Conservation (phyloP, 2,888 invertebrate genomes). For the Lysandra coridon region DNA sequence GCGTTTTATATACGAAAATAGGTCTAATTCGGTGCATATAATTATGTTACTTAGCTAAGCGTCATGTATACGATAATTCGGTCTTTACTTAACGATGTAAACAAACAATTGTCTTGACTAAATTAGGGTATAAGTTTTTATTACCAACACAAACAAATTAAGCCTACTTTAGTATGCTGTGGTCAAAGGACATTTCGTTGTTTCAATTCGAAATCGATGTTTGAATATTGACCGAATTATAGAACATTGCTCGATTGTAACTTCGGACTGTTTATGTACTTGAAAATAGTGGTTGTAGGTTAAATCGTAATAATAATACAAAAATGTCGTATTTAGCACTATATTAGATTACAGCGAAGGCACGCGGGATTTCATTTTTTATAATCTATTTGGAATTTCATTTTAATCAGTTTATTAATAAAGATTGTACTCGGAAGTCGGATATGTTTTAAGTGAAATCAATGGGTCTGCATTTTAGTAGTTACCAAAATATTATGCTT, state of each 20-base stretch:
- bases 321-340: neutral
- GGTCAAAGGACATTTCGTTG: conserved; percentile 9
- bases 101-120: neutral
- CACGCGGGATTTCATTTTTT: neutral
- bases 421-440: neutral
- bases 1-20: neutral
- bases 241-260: conserved; percentile 27
- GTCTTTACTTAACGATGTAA: conserved; percentile 17
- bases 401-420: neutral
- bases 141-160: conserved; percentile 12
- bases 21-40: neutral
- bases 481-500: neutral
- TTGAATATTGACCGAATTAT: conserved; percentile 18
- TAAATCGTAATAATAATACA: neutral
- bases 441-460: neutral
- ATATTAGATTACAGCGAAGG: neutral
- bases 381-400: neutral
- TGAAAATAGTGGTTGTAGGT: conserved; percentile 11
- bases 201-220: neutral
- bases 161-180: neutral
- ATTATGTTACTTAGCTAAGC: neutral
- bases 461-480: neutral
- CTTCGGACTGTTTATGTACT: conserved; percentile 27
- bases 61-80: conserved; percentile 17
- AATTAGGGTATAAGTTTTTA: neutral